Evolutionary conservation across 2,797 vertebrate species (phyloP), one percentile per base, ranked within the genome.

Genomic region (Tadarida brasiliensis): DNA sequence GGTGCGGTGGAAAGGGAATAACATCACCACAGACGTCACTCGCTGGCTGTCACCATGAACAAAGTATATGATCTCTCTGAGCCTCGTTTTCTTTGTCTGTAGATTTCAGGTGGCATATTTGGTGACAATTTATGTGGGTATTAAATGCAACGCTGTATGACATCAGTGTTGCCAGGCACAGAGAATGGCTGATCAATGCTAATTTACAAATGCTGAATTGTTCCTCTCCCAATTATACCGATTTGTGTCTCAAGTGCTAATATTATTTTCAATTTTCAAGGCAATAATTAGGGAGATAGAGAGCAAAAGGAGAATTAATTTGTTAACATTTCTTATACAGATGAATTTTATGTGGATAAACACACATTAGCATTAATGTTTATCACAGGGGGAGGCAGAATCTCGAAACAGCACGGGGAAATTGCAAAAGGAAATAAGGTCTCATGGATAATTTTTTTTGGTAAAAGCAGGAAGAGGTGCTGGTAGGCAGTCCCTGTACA

Each of bases 281-380:
- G 54, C 59, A 87, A 87, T 51, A 30, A 51, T 49, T 81, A 57
- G 7, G 17, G 24, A 80, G 59, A 44, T 59, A n/a, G 11, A 87
- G 39, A 82, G 28, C 14, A 59, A 90, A 90, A 90, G 30, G 11
- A 84, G 90, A 73, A 67, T 70, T 57, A 51, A 56, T 68, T 82
- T 33, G 33, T 68, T 56, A 51, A 44, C 56, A 54, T 20, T 47
- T 95, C 39, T 33, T 49, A 68, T n/a, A 65, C 2, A 67, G 28
- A 71, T 84, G 57, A 80, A 92, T 92, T 90, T 87, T 87, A 83
- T 35, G 16, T 61, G 76, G 17, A 30, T 49, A 73, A 94, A 70
- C 77, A 92, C 70, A 89, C 61, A 83, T 91, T 78, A 87, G 22
- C 59, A 61, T 76, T 90, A 24, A 6, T 39, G 47, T 56, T 90